Base-by-base conservation (phyloP, 2,888 invertebrate genomes). In the Melipona bicolor region DNA sequence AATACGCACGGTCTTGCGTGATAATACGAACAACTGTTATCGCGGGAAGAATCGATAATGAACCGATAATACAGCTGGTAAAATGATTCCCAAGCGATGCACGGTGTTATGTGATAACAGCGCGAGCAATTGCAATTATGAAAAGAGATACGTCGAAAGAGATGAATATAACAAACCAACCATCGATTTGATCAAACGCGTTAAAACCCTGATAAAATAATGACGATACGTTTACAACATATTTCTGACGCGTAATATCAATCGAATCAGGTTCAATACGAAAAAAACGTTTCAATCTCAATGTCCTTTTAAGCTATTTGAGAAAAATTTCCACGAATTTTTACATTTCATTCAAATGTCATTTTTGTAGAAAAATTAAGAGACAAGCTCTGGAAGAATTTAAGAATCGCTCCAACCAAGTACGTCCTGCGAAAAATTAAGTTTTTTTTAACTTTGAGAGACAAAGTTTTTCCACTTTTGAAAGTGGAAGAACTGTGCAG, bases 391-490 rank as follows among this genome's bases (percentile, higher is more conserved):
- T 4, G 5, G 21, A 36, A 50, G 32, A 69, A 24, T 79, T 21
- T 21, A 32, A 21, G 11, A 64, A 64, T 32, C 13, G 21, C 21
- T 64, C 19, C 62, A 13, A 21, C 32, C 21, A 24, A 43, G 15
- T 50, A 19, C 17, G 24, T n/a, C 32, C 50, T 70, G 59, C n/a
- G n/a, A n/a, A 21, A 74, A 78, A 62, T 56, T 24, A 70, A 78
- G 67, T 67, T 32, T 27, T 27, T 73, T 64, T 50, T 9, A 68
- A 76, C 54, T 68, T 73, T 59, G 43, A 71, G n/a, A 59, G 24
- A 32, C 17, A 19, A 64, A 85, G 54, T 80, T 77, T 64, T 59
- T 72, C 75, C 50, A 32, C 52, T 9, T 49, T 27, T 15, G 19
- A 50, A 49, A 27, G 11, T 32, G 19, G 11, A 24, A 24, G 0